These are phyloP conservation scores for Athene noctua DNA, from an alignment of 2,113 vertebrate genomes.

Conservation along the genomic window DNA sequence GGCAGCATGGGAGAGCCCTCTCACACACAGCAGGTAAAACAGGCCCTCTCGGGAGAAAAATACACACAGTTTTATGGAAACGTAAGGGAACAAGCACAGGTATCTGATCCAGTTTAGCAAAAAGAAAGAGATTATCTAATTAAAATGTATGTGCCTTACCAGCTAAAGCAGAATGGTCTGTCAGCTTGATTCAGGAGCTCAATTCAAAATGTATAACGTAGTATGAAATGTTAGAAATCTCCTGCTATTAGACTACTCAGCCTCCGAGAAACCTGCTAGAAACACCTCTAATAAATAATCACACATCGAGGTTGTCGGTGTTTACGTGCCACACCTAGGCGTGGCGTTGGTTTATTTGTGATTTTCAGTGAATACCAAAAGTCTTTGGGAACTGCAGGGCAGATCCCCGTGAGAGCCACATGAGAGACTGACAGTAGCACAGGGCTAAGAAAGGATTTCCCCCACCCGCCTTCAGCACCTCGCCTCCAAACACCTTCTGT, in stretches of 20 bases:
- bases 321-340: accelerated
- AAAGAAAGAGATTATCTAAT: neutral
- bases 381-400: neutral
- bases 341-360: neutral
- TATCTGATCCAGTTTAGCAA: accelerated
- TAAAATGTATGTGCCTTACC: neutral
- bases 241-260: neutral
- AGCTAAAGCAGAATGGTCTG: neutral
- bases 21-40: neutral
- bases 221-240: neutral
- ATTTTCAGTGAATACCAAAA: neutral
- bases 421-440: accelerated
- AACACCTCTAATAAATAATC: neutral
- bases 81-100: accelerated
- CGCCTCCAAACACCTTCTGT: neutral
- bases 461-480: neutral
- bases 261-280: neutral
- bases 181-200: neutral
- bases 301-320: accelerated
- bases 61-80: accelerated
- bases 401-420: accelerated
- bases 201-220: neutral
- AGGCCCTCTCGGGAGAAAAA: neutral
- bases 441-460: neutral
- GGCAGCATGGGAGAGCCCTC: neutral